Evolutionary conservation across 2,113 vertebrate species (phyloP).

Genomic region (Cervus canadensis): DNA sequence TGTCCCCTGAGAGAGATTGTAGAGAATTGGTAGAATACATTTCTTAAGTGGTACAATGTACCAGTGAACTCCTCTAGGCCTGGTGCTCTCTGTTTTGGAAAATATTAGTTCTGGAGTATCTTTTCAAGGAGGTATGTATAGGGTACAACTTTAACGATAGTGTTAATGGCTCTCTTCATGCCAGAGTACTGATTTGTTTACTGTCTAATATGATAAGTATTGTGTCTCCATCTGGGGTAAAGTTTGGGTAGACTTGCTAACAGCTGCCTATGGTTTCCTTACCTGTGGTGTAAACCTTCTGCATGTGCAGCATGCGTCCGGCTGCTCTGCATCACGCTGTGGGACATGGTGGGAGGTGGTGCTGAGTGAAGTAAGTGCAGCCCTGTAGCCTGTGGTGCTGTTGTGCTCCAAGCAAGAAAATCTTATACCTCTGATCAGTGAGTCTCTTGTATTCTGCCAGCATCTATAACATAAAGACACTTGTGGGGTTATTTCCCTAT

Average conservation of each 20-base stretch:
- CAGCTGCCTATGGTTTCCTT: neutral
- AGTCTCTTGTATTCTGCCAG: neutral
- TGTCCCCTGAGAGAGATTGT: neutral
- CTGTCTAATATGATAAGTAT: neutral
- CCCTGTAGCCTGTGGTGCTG: neutral
- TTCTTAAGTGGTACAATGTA: neutral
- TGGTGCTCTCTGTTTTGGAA: neutral
- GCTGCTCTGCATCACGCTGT: neutral
- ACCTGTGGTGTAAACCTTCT: neutral
- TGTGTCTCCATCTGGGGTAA: neutral
- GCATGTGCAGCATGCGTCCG: neutral
- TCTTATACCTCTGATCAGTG: neutral
- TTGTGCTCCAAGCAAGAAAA: neutral
- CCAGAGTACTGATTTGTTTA: neutral
- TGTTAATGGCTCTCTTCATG: neutral
- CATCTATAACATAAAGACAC: neutral
- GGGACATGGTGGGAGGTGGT: rapidly evolving
- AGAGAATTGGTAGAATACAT: neutral
- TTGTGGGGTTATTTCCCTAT: neutral
- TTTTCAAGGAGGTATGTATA: neutral
- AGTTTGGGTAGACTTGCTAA: neutral
- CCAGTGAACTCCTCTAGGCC: neutral
- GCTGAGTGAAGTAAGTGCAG: neutral
- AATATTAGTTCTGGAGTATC: neutral
- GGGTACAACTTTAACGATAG: neutral